phyloP scores from a whole-genome alignment of 2,888 invertebrate genomes.

The Bimastos eiseni region DNA sequence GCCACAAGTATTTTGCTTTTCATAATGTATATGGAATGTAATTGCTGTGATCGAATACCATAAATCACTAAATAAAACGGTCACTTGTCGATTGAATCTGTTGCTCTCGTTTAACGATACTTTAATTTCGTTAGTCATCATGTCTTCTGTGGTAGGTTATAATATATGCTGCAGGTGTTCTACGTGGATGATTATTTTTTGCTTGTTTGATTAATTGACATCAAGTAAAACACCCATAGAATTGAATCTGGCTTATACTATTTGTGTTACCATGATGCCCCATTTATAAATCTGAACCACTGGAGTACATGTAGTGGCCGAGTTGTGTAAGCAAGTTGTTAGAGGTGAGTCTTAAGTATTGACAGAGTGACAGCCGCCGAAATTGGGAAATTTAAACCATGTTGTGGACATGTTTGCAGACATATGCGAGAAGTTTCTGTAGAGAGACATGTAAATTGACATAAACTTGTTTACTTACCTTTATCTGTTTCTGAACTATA shows the following conservation, averaged over 20 bases:
- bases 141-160: background rate
- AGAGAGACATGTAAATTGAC: no score
- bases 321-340: no score
- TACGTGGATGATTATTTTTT: background rate
- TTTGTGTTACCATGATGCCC: no score
- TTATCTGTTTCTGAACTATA: no score
- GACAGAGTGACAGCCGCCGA: background rate
- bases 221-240: background rate
- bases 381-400: background rate
- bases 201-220: background rate
- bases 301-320: no score
- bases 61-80: background rate
- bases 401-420: background rate
- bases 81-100: background rate
- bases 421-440: no score
- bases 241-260: no score
- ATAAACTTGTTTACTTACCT: no score
- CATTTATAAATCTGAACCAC: no score
- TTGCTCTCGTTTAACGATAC: background rate
- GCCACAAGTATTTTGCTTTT: background rate
- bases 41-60: background rate
- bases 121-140: background rate
- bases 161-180: background rate
- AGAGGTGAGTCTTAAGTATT: no score
- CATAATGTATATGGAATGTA: background rate